phyloP scores from a whole-genome alignment of 2,113 vertebrate species.

The Acrocephalus kingi region DNA sequence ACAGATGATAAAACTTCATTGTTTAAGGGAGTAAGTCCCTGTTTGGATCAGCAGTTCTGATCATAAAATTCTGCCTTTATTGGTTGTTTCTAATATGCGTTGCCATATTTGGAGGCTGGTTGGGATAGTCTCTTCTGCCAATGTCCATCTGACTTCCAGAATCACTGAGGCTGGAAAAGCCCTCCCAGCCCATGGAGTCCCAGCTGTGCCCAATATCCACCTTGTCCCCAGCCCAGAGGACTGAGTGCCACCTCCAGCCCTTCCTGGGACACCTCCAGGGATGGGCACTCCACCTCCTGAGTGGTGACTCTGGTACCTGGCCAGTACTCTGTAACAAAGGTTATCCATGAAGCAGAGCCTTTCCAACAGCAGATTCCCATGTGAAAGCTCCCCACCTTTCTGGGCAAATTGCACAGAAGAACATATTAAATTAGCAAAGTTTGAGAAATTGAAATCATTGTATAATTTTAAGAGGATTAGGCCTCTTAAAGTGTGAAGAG shows the following conservation, averaged over 20 bases:
- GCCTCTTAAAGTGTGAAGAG: neutral
- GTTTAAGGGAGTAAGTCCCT: neutral
- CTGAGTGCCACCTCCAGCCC: neutral
- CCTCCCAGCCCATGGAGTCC: neutral
- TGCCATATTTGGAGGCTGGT: neutral
- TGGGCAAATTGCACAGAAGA: neutral
- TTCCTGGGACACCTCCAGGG: neutral
- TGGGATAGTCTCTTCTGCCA: neutral
- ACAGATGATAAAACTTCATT: neutral
- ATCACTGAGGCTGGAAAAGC: neutral
- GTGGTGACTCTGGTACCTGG: neutral
- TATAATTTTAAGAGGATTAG: neutral
- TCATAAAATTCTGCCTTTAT: neutral
- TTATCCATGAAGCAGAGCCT: neutral
- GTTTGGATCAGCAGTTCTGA: neutral
- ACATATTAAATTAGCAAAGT: neutral
- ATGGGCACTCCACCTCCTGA: neutral
- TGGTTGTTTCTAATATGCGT: neutral
- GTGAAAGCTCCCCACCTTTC: neutral
- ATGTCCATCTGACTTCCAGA: neutral
- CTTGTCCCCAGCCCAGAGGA: neutral
- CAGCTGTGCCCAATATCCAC: rapidly evolving
- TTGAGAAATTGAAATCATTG: neutral
- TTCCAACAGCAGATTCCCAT: neutral
- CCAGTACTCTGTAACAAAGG: neutral